phyloP scores from a whole-genome alignment of 1,140 invertebrate species.

The Phthorimaea operculella region DNA sequence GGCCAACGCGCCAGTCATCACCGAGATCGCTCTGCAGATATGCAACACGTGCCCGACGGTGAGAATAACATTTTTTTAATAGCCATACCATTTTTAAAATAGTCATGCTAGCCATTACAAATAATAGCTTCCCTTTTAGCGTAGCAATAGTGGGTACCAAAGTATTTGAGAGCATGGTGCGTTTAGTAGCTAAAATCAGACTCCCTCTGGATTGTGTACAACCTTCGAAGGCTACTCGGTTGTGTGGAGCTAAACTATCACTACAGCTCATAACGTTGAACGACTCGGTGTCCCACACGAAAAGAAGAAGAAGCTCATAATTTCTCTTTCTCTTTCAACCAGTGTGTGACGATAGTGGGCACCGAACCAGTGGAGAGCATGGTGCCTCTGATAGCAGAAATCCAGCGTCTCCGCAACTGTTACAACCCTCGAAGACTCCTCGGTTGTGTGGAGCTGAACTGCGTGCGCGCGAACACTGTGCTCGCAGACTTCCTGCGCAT shows the following conservation, averaged over 20 bases:
- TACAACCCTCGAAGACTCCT: slow-evolving; percentile 79
- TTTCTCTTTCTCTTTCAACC: not conserved
- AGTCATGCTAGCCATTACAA: too few relatives aligned
- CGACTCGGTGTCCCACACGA: too few relatives aligned
- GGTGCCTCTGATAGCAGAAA: slow-evolving; percentile 70
- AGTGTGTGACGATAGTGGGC: slow-evolving; percentile 70
- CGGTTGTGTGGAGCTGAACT: slow-evolving; percentile 82
- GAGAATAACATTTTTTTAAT: slow-evolving; percentile 16
- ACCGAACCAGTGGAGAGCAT: slow-evolving; percentile 71
- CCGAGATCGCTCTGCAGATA: slow-evolving; percentile 60
- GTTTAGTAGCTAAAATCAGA: too few relatives aligned
- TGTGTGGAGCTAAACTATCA: too few relatives aligned
- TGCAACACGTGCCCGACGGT: slow-evolving; percentile 66
- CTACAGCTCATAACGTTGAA: too few relatives aligned
- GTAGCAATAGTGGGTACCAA: too few relatives aligned
- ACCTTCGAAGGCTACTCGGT: too few relatives aligned
- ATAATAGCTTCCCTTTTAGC: too few relatives aligned
- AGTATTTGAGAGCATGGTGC: too few relatives aligned
- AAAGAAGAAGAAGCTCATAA: too few relatives aligned
- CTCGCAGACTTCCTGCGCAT: slow-evolving; percentile 67
- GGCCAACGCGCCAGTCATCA: slow-evolving; percentile 58
- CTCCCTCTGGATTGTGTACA: too few relatives aligned
- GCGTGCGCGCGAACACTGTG: slow-evolving; percentile 82
- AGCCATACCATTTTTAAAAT: too few relatives aligned
- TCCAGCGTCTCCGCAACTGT: slow-evolving; percentile 69